These are phyloP conservation scores for Esox lucius DNA, from an alignment of 2,797 vertebrate genomes.

Conservation along the genomic window DNA sequence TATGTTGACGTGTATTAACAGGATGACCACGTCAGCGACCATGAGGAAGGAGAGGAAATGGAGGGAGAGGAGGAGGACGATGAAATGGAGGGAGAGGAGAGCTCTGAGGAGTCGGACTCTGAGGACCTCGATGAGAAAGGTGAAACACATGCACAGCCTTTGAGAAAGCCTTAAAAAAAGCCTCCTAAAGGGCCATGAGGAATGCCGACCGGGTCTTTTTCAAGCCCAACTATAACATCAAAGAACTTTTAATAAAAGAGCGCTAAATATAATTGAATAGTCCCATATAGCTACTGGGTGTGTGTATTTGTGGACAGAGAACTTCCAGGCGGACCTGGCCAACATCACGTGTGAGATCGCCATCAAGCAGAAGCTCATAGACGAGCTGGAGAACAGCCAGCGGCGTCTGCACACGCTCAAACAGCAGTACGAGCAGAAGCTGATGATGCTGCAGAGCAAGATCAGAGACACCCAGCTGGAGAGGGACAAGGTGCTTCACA, in stretches of 20 bases:
- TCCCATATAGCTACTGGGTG: conserved; percentile 13
- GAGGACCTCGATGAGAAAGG: conserved; percentile 96
- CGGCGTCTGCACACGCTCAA: conserved; percentile 91
- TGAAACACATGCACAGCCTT: conserved; percentile 43
- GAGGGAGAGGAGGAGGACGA: conserved; percentile 91
- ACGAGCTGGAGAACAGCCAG: conserved; percentile 97
- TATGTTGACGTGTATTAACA: neutral
- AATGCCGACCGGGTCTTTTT: neutral
- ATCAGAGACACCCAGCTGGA: conserved; percentile 95
- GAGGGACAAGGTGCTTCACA: conserved; percentile 94
- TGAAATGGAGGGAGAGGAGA: conserved; percentile 86
- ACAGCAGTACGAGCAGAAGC: conserved; percentile 94
- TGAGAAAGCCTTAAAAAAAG: neutral
- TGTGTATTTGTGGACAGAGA: conserved; percentile 69
- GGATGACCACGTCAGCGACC: conserved; percentile 85
- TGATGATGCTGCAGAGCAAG: conserved; percentile 94
- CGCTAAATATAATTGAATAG: neutral
- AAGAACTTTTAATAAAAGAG: no score
- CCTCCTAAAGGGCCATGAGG: neutral
- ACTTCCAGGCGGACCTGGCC: conserved; percentile 92
- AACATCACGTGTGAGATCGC: conserved; percentile 99
- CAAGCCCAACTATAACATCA: neutral
- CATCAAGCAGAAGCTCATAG: conserved; percentile 97
- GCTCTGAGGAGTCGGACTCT: conserved; percentile 92
- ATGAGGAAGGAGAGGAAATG: conserved; percentile 86